Conservation (phyloP, 1,140 invertebrate genomes). For the Chionoecetes opilio region DNA sequence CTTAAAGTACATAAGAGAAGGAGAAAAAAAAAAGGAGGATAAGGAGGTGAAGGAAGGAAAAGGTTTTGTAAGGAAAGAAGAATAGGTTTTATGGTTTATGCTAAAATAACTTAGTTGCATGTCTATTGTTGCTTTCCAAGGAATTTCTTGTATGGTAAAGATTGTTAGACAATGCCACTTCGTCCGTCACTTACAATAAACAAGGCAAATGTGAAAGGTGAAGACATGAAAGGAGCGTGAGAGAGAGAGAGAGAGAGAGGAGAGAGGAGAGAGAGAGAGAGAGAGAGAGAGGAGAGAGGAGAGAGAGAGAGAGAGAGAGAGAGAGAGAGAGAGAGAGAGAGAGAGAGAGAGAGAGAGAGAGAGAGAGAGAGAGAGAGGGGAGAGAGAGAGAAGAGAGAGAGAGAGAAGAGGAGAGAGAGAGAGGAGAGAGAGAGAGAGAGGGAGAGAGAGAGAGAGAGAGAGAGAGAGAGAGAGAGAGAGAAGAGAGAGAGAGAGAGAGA, state of each 20-base stretch:
- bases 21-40: slow-evolving; percentile 38
- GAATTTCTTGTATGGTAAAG: background rate
- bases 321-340: slow-evolving; percentile 5
- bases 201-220: no score
- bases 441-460: slow-evolving; percentile 45
- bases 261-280: no score
- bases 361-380: background rate
- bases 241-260: no score
- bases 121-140: background rate
- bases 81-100: background rate
- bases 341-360: background rate
- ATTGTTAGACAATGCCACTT: background rate
- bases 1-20: slow-evolving; percentile 54
- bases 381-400: slow-evolving; percentile 34
- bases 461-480: background rate
- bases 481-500: background rate
- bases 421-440: background rate
- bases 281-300: background rate
- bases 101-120: background rate
- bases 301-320: slow-evolving; percentile 1
- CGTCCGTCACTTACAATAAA: no score
- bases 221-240: background rate
- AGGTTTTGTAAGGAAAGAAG: background rate
- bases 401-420: no score
- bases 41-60: background rate